Conservation (phyloP, 2,888 invertebrate genomes). For the Melolontha melolontha region DNA sequence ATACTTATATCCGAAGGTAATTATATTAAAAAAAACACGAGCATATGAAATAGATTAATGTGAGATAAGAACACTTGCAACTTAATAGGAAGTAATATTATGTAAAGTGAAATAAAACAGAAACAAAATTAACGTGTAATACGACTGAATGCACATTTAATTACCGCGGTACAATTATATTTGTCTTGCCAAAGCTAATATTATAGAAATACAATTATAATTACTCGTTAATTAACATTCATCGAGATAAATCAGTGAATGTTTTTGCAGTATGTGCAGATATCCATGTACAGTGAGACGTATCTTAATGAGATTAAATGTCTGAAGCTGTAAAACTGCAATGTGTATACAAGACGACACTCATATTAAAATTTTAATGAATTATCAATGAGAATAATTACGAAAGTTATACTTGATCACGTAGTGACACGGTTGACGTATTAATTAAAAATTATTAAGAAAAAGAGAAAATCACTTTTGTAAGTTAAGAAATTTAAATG, state of each 20-base stretch:
- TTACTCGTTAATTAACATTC: slow-evolving; percentile 35
- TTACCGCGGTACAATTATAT: slow-evolving; percentile 37
- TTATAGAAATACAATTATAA: slow-evolving; percentile 26
- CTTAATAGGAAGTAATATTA: slow-evolving; percentile 41
- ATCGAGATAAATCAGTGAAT: slow-evolving; percentile 27
- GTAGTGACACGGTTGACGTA: no score
- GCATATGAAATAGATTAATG: slow-evolving; percentile 29
- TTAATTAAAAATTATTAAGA: no score
- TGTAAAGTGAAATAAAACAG: slow-evolving; percentile 30
- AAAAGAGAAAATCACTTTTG: no score
- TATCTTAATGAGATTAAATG: no score
- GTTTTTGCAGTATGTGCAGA: slow-evolving; percentile 17
- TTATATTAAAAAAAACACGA: slow-evolving; percentile 24
- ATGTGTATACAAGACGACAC: no score
- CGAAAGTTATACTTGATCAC: no score
- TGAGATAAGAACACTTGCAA: slow-evolving; percentile 38
- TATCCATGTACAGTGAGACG: background rate
- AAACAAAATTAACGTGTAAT: slow-evolving; percentile 7
- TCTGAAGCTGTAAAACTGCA: no score
- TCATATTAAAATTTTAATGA: no score
- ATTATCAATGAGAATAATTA: no score
- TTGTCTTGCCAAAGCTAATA: slow-evolving; percentile 41
- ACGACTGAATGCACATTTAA: slow-evolving; percentile 41
- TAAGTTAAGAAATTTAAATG: no score
- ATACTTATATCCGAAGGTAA: slow-evolving; percentile 20